These are phyloP conservation scores for Napeogenes inachia DNA, from an alignment of 2,888 invertebrate species.

Conservation along the genomic window DNA sequence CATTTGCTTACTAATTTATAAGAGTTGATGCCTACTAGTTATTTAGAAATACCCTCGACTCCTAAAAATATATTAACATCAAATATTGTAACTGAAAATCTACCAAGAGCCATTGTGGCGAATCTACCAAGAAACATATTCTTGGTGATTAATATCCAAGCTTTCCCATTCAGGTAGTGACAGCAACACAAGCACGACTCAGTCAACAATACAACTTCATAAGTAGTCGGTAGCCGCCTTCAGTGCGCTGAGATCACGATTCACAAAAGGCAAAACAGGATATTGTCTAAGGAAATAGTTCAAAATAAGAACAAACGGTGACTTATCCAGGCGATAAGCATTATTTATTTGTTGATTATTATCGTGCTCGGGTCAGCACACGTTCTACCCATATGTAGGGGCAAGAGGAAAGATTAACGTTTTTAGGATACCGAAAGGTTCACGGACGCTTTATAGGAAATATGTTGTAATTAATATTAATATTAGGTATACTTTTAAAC, in stretches of 20 bases:
- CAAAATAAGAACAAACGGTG: slow-evolving; percentile 10
- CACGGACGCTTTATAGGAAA: background rate
- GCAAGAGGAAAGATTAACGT: too few species aligned
- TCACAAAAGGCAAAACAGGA: slow-evolving; percentile 9
- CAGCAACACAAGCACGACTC: background rate
- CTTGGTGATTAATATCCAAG: too few species aligned
- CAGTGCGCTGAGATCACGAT: slow-evolving; percentile 10
- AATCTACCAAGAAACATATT: too few species aligned
- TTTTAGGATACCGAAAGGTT: background rate
- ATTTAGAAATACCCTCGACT: too few species aligned
- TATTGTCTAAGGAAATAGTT: slow-evolving; percentile 13
- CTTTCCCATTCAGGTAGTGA: background rate
- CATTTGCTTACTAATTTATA: too few species aligned
- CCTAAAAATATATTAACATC: too few species aligned
- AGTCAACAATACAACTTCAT: slow-evolving; percentile 5
- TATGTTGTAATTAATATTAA: too few species aligned
- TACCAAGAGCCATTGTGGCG: too few species aligned
- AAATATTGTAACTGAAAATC: too few species aligned
- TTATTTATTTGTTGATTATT: slow-evolving; percentile 5
- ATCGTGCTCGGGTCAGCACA: slow-evolving; percentile 8
- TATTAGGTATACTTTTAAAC: too few species aligned
- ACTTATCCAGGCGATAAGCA: background rate
- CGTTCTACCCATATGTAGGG: background rate
- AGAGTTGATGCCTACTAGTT: too few species aligned
- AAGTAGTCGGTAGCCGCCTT: background rate